A percentile compares a stretch with the other conserved stretches of the same genome.
Evolutionary conservation across 2,797 vertebrate genomes (phyloP).

Genomic region (Kryptopterus vitreolus): DNA sequence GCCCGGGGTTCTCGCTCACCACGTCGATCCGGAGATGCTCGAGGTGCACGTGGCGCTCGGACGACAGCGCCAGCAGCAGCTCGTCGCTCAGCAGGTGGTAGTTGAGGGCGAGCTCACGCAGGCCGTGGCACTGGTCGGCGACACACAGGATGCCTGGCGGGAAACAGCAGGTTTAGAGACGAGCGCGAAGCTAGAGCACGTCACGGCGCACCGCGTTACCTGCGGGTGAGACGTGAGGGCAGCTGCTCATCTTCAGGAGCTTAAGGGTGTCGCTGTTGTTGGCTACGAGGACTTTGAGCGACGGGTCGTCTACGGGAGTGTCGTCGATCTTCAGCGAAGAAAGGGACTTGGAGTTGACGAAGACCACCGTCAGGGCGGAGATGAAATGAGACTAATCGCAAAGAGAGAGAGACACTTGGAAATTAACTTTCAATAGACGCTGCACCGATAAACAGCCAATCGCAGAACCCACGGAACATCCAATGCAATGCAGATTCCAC

Average conservation of each 20-base stretch:
- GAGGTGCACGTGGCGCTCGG: conserved; percentile 81
- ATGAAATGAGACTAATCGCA: conserved; percentile 95
- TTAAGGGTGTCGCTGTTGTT: conserved; percentile 97
- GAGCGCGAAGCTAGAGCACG: too few relatives aligned
- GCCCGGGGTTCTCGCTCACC: conserved; percentile 83
- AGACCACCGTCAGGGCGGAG: conserved; percentile 97
- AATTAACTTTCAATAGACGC: neutral
- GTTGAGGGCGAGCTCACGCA: conserved; percentile 83
- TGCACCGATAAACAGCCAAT: neutral
- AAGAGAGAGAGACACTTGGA: conserved; percentile 82
- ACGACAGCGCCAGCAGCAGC: conserved; percentile 81
- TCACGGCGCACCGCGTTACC: too few relatives aligned
- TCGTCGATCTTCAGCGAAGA: conserved; percentile 97
- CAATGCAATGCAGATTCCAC: neutral
- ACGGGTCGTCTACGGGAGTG: conserved; percentile 95
- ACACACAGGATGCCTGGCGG: conserved; percentile 83
- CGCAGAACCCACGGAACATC: neutral
- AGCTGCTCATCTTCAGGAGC: conserved; percentile 98
- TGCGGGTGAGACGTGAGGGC: conserved; percentile 64
- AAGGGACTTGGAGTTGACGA: conserved; percentile 98
- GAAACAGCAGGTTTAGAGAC: too few relatives aligned
- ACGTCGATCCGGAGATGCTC: conserved; percentile 87
- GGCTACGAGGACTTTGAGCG: conserved; percentile 85
- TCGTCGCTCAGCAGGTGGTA: conserved; percentile 85
- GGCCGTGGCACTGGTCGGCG: conserved; percentile 83